These are phyloP conservation scores for Lates calcarifer DNA, from an alignment of 2,113 vertebrate species.

Conservation along the genomic window DNA sequence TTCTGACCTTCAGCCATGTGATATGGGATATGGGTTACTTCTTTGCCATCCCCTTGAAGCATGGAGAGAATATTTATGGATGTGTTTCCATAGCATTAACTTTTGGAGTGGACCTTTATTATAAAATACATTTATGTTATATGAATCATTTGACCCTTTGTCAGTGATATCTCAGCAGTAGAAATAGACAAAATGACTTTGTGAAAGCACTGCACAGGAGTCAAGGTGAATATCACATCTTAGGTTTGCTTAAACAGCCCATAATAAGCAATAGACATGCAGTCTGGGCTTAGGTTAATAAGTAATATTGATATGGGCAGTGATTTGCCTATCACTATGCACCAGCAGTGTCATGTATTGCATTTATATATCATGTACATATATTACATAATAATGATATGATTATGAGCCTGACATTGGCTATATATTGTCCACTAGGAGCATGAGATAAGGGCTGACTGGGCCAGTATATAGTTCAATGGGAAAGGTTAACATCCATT, in stretches of 20 bases:
- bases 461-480: conserved; percentile 58
- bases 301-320: conserved; percentile 43
- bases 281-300: conserved; percentile 53
- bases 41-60: conserved; percentile 5
- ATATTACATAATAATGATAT: conserved; percentile 63
- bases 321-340: conserved; percentile 69
- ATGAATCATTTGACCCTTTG: conserved; percentile 48
- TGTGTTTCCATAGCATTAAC: conserved; percentile 65
- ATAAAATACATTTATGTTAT: conserved; percentile 43
- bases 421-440: conserved; percentile 63
- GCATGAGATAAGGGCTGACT: conserved; percentile 62
- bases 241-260: conserved; percentile 36
- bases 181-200: conserved; percentile 55
- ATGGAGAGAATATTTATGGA: conserved; percentile 59
- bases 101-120: conserved; percentile 44
- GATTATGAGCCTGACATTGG: conserved; percentile 57
- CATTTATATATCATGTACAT: conserved; percentile 52
- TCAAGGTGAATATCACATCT: conserved; percentile 65
- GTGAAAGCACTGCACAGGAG: conserved; percentile 22
- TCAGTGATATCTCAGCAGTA: conserved; percentile 47
- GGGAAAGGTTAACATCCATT: conserved; percentile 65
- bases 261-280: conserved; percentile 51
- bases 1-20: conserved; percentile 2
- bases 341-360: conserved; percentile 53
- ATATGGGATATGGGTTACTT: conserved; percentile 12